These are phyloP conservation scores for Aegithalos caudatus DNA, from an alignment of 2,113 vertebrate species.

Conservation along the genomic window DNA sequence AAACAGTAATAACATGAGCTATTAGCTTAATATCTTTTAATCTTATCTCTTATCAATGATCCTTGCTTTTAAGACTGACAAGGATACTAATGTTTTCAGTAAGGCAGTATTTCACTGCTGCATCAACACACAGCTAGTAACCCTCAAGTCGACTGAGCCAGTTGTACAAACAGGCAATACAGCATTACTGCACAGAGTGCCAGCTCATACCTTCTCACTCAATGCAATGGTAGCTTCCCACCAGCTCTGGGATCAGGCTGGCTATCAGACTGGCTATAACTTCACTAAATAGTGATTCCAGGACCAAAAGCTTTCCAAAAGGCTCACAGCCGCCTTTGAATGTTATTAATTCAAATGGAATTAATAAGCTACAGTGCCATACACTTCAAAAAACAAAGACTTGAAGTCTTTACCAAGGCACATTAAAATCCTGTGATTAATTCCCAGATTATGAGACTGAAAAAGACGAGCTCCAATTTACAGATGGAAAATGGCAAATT, in stretches of 20 bases:
- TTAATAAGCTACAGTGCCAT: neutral
- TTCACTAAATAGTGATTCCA: neutral
- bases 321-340: neutral
- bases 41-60: neutral
- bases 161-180: neutral
- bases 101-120: neutral
- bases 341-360: neutral
- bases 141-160: neutral
- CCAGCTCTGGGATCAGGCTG: neutral
- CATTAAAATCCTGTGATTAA: neutral
- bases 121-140: neutral
- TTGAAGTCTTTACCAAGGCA: neutral
- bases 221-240: neutral
- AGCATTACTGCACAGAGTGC: fast-evolving
- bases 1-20: neutral
- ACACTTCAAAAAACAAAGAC: neutral
- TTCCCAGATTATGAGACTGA: neutral
- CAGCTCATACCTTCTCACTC: fast-evolving
- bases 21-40: neutral
- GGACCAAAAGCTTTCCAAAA: neutral
- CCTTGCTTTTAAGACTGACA: neutral
- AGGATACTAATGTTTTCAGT: neutral
- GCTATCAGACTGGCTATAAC: neutral
- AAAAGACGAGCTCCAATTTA: neutral
- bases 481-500: neutral